Base-by-base conservation (phyloP, 2,888 invertebrate genomes). In the Coenonympha glycerion region DNA sequence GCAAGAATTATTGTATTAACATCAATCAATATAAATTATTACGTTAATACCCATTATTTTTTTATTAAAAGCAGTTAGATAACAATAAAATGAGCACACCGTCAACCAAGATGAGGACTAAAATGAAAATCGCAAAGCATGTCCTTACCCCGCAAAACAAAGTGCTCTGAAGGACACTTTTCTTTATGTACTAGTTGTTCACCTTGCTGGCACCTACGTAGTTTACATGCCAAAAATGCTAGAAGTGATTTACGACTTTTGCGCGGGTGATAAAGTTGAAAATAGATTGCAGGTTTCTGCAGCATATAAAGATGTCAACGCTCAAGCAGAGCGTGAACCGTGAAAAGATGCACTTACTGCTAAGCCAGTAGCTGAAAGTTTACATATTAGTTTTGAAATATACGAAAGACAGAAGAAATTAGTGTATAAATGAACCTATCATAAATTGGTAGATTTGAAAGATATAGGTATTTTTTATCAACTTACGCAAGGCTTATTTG, bases 311-410 rank as follows among this genome's bases (percentile, higher is more conserved):
- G 71, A 71, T 75, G 75, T 73, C 69, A 72, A 71, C 59, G 63
- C 64, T 62, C 70, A 82, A 82, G 65, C 79, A 63, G 76, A 79
- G 83, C 87, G 66, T 86, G 69, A 86, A 85, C 78, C 83, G 77
- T 84, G 76, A 75, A 81, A 73, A 52, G 54, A 59, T 53, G 53
- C 52, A 50, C 49, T 57, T 48, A 53, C 55, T 52, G 48, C 53
- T 55, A 57, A 53, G 49, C 47, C 39, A 42, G 40, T 49, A 47
- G 34, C 48, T 42, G 52, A 47, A 47, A 45, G 28, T 26, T 26
- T 26, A 41, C 36, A 37, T 9, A 8, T n/a, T 6, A 31, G 39
- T 39, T 31, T 15, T 4, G 13, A 37, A 21, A 8, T n/a, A 26
- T 15, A 3, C 33, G 9, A 8, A 26, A 18, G 36, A 18, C 30